These are phyloP conservation scores for Ailuropoda melanoleuca DNA, from an alignment of 2,113 vertebrate species.

Conservation along the genomic window DNA sequence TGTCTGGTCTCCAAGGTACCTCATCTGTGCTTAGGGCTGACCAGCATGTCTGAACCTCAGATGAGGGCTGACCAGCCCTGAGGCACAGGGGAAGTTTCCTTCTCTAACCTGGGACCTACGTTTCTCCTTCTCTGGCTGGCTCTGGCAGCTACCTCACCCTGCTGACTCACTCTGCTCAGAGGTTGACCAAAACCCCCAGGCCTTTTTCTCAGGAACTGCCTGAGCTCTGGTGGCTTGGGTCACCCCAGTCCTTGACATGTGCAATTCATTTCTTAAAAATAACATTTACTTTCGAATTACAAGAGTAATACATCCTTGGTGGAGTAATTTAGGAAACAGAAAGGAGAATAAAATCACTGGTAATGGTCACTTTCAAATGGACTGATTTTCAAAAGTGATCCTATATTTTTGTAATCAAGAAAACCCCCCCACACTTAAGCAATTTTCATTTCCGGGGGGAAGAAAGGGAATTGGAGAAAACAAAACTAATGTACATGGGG, in stretches of 20 bases:
- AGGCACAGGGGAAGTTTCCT: neutral
- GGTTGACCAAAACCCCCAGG: conserved; percentile 67
- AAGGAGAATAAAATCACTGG: conserved; percentile 8
- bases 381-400: neutral
- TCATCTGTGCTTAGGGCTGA: neutral
- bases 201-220: conserved; percentile 70
- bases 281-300: conserved; percentile 35
- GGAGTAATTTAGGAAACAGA: conserved; percentile 11
- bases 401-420: neutral
- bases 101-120: neutral
- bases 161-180: conserved; percentile 71
- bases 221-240: neutral
- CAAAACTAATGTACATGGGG: neutral
- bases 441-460: conserved; percentile 10
- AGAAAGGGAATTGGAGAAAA: conserved; percentile 38
- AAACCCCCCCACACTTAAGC: neutral
- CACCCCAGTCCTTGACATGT: neutral
- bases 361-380: neutral
- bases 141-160: neutral
- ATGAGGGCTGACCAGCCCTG: neutral
- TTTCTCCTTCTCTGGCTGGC: conserved; percentile 27
- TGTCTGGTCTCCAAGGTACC: neutral
- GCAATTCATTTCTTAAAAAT: conserved; percentile 57
- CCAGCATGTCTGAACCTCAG: neutral
- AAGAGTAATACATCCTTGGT: neutral